Evolutionary conservation across 2,113 vertebrate species (phyloP), one percentile per base, ranked within the genome.

Genomic region (Seriola dumerili): DNA sequence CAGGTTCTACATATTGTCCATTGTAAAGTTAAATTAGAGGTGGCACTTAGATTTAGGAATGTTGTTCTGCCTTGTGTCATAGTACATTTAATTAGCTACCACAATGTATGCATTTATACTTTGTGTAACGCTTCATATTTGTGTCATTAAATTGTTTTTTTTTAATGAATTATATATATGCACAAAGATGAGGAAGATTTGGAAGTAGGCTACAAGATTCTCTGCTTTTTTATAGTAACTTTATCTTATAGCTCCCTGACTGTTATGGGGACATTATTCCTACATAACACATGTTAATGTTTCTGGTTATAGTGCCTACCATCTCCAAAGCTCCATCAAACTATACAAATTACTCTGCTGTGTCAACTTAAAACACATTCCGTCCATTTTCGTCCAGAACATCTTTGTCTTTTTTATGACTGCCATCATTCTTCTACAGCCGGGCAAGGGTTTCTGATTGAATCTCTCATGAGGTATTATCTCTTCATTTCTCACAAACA

Each of bases 401-500:
- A 64, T 69, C 14, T 81, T 38, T 80, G 72, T 83, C 42, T 57
- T 81, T 82, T 83, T 88, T 63, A 85, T 52, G 66, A 78, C 71
- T 42, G 63, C 63, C 74, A 70, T 90, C 80, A 85, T 82, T 86
- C 89, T 87, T 83, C 57, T 36, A 52, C 38, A 78, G 54, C 71
- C 70, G 54, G 77, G 75, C 76, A 61, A 77, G 72, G 59, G 83
- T 40, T 55, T 81, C 70, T 85, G 65, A 84, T 64, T 77, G 76
- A 85, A 85, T 86, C 76, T 91, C 86, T 85, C 87, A 79, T 32
- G 62, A 72, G 71, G 83, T 57, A 85, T 91, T 87, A 81, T 82
- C 81, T 88, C 76, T 90, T 88, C 71, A 81, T 88, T 85, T 88
- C 86, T 78, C 82, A 80, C 78, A 85, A 88, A 89, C 88, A 92